A percentile compares a stretch with the other conserved stretches of the same genome.
These are phyloP conservation scores for Psilopogon haemacephalus DNA, from an alignment of 2,113 vertebrate genomes.

Conservation along the genomic window DNA sequence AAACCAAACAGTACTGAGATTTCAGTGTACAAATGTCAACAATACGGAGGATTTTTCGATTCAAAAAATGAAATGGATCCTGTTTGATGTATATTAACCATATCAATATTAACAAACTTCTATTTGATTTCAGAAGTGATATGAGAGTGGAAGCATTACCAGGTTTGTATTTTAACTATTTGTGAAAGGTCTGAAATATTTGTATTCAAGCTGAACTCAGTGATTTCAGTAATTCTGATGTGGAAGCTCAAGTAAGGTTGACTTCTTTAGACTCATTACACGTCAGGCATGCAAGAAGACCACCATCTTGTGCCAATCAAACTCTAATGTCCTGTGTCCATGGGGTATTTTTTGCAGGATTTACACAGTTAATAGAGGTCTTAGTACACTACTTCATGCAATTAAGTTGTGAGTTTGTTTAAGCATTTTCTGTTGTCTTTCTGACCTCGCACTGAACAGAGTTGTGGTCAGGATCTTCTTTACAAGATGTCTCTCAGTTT, in stretches of 20 bases:
- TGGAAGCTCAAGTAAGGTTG: slow-evolving; percentile 4
- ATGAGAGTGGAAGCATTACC: slow-evolving; percentile 56
- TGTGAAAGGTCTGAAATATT: slow-evolving; percentile 49
- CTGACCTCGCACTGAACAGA: neutral
- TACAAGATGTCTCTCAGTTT: neutral
- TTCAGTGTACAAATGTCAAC: slow-evolving; percentile 81
- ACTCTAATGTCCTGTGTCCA: neutral
- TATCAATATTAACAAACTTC: slow-evolving; percentile 83
- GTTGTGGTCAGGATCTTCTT: neutral
- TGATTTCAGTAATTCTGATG: neutral
- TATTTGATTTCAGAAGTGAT: slow-evolving; percentile 71
- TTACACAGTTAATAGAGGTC: rapidly evolving
- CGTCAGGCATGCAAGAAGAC: neutral
- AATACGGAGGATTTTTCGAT: slow-evolving; percentile 73
- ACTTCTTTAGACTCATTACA: neutral
- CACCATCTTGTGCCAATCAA: neutral
- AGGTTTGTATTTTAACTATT: slow-evolving; percentile 72
- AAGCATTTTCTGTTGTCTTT: neutral
- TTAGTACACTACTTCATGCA: neutral
- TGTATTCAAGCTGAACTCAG: slow-evolving; percentile 51
- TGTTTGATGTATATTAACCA: slow-evolving; percentile 79
- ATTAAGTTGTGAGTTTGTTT: neutral
- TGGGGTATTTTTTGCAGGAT: neutral
- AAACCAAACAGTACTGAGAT: slow-evolving; percentile 82
- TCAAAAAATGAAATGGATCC: slow-evolving; percentile 76